Percentiles rank a stretch among this genome's conserved stretches.
These are phyloP conservation scores for Siniperca scherzeri DNA, from an alignment of 2,797 vertebrate genomes.

Conservation along the genomic window DNA sequence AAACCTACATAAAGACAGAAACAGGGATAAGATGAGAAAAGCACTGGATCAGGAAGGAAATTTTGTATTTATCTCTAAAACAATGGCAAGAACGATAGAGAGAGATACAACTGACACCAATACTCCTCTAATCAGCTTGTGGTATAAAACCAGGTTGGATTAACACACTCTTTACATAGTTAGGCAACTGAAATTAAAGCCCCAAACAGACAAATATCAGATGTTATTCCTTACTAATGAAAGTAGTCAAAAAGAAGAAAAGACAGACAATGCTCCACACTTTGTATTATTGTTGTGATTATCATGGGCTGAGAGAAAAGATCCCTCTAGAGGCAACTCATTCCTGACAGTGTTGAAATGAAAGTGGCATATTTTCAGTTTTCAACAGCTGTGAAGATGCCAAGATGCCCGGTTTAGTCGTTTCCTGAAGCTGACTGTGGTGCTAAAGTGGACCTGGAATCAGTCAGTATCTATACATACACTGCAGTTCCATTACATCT, in stretches of 20 bases:
- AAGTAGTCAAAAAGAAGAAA: conserved; percentile 5
- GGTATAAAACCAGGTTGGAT: conserved; percentile 20
- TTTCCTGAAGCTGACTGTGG: conserved; percentile 41
- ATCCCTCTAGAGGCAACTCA: not conserved
- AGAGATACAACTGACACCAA: conserved; percentile 20
- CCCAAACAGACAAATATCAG: conserved; percentile 1
- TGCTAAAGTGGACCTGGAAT: conserved; percentile 55
- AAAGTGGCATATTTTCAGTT: conserved; percentile 11
- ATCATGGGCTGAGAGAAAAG: conserved; percentile 14
- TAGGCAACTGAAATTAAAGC: conserved; percentile 23
- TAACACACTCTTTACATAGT: conserved; percentile 5
- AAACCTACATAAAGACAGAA: conserved; percentile 30
- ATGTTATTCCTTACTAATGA: not conserved
- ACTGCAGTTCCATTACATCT: conserved; percentile 67
- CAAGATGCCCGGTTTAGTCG: conserved; percentile 20
- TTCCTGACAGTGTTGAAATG: conserved; percentile 20
- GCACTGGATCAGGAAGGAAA: conserved; percentile 80
- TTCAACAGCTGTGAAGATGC: conserved; percentile 16
- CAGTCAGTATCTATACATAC: conserved; percentile 25
- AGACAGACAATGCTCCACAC: not conserved
- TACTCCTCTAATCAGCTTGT: not conserved
- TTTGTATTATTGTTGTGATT: not conserved
- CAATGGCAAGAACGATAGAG: conserved; percentile 8
- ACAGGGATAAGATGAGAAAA: conserved; percentile 61
- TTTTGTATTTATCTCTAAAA: conserved; percentile 47